A percentile compares a stretch with the other conserved stretches of the same genome.
Evolutionary conservation across 2,113 vertebrate genomes (phyloP).

Genomic region (Laterallus jamaicensis): DNA sequence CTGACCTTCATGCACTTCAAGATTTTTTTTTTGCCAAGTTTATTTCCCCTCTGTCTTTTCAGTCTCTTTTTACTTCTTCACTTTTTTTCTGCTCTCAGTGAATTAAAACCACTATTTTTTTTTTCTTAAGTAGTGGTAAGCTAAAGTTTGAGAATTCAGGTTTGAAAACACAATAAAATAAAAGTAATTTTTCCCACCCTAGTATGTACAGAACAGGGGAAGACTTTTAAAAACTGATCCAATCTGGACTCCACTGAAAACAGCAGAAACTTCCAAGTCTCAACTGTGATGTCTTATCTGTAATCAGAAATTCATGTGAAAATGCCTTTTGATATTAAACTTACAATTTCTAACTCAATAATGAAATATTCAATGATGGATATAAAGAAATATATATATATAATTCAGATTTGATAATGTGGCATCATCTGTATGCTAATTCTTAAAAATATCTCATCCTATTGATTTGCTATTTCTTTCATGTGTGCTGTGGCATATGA

Average conservation of each 20-base stretch:
- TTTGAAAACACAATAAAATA: background rate
- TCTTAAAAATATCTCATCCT: background rate
- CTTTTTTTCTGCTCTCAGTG: background rate
- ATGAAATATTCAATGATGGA: background rate
- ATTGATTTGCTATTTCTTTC: background rate
- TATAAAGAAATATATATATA: background rate
- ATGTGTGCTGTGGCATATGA: background rate
- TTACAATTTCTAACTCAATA: background rate
- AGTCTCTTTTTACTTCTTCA: background rate
- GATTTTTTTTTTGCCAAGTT: slow-evolving; percentile 25
- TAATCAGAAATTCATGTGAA: background rate
- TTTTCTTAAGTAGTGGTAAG: background rate
- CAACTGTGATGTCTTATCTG: background rate
- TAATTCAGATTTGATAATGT: background rate
- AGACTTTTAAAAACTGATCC: background rate
- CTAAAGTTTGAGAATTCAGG: background rate
- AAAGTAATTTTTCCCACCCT: background rate
- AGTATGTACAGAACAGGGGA: background rate
- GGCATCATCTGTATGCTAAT: background rate
- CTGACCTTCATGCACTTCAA: slow-evolving; percentile 49
- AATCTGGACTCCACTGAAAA: background rate
- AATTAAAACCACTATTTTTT: background rate
- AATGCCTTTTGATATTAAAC: background rate
- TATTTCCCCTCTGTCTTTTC: slow-evolving; percentile 34
- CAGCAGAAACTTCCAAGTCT: background rate